Evolutionary conservation across 2,113 vertebrate species (phyloP).

Genomic region (Camelus bactrianus): DNA sequence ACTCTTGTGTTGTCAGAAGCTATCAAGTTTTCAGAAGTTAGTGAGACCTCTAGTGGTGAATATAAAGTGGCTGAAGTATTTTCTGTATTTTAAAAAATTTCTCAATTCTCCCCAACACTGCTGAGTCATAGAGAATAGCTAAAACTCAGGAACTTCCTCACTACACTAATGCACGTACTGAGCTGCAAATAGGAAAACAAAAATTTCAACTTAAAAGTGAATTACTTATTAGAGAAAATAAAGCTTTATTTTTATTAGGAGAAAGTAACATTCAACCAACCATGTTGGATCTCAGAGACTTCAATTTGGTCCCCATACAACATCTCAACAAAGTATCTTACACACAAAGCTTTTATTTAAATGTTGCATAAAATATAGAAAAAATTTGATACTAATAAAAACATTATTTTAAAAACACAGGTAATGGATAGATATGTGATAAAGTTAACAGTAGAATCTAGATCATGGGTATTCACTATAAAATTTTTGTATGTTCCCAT

Average conservation of each 20-base stretch:
- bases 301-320: background rate
- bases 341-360: constrained; percentile 9
- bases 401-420: constrained; percentile 1
- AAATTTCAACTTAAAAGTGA: constrained; percentile 19
- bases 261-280: background rate
- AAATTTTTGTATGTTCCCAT: constrained; percentile 28
- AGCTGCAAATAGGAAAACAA: constrained; percentile 52
- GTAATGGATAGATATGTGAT: background rate
- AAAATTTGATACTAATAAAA: constrained; percentile 25
- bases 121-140: background rate
- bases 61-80: background rate
- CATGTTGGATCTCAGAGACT: background rate
- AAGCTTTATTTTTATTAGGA: constrained; percentile 32
- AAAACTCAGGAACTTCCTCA: constrained; percentile 6
- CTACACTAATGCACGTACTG: constrained; percentile 10
- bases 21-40: constrained; percentile 23
- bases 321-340: constrained; percentile 6
- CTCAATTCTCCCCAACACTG: constrained; percentile 16
- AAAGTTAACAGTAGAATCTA: constrained; percentile 24
- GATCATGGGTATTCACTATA: background rate
- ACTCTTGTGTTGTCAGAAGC: background rate
- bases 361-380: constrained; percentile 18
- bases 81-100: background rate
- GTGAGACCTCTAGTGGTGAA: constrained; percentile 56
- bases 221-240: constrained; percentile 2